Evolutionary conservation across 2,113 vertebrate species (phyloP), one percentile per base, ranked within the genome.

Genomic region (Platycercus adscitus): DNA sequence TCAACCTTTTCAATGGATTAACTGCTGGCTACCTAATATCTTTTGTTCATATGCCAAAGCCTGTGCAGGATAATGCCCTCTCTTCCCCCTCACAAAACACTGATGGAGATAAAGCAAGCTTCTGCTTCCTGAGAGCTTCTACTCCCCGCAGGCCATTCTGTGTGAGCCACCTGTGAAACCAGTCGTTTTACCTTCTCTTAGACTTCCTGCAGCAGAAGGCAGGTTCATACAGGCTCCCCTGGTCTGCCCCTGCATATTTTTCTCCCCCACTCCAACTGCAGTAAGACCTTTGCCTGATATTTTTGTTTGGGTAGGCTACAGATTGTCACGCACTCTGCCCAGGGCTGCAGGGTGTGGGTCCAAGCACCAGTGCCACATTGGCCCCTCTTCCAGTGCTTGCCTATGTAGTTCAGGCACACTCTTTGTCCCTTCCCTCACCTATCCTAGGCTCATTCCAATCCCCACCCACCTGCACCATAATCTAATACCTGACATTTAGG

Each of bases 221-320:
- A 97, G 87, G 96, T 85, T 95, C 73, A 49, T 71, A 72, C 97
- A 97, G 72, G 97, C 89, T 97, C 58, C 39, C 37, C 33, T 0
- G 2, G 29, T 77, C 69, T 75, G 60, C 43, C 81, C 70, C 43
- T 88, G 78, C 88, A 28, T 35, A 13, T 47, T 60, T 89, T 71
- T 85, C 83, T 89, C 71, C 31, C 69, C 44, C 72, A 78, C 44
- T 81, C 72, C 65, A 82, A 58, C 70, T 82, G 82, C 60, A 92
- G 65, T 20, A 93, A 95, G 86, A 71, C 39, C 61, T 92, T 77
- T 17, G 25, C 64, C 76, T 91, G 75, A 56, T 91, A 4, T 90
- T 86, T 91, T 87, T 69, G 50, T 94, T 47, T 63, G 81, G n/a
- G 50, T 82, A 58, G 44, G 69, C 85, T 95, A 56, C 77, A 92